Conservation (phyloP, 2,888 invertebrate genomes). For the Cephonodes hylas region DNA sequence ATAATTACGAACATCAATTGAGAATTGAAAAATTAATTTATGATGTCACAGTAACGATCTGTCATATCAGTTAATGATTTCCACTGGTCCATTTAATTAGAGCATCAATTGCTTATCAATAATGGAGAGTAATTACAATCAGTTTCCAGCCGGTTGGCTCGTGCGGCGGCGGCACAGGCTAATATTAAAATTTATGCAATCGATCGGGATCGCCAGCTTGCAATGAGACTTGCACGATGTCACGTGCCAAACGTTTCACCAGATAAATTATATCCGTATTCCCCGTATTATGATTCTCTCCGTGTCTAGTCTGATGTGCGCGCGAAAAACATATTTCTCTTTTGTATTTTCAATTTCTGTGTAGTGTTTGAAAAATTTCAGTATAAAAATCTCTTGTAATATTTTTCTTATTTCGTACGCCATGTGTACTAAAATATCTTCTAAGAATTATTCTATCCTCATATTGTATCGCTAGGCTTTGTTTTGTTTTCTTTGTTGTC, state of each 20-base stretch:
- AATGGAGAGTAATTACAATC: constrained; percentile 51
- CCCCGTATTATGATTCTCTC: constrained; percentile 21
- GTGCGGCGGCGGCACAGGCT: constrained; percentile 21
- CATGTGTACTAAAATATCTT: not conserved
- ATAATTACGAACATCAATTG: not conserved
- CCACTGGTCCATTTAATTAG: constrained; percentile 45
- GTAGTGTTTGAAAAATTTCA: not conserved
- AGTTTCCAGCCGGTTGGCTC: constrained; percentile 29
- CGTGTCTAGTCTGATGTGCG: constrained; percentile 15
- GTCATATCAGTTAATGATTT: constrained; percentile 28
- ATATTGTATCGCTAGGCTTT: not conserved
- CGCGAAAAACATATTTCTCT: not conserved
- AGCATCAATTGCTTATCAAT: constrained; percentile 52
- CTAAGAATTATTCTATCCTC: not conserved
- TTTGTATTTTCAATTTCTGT: not conserved
- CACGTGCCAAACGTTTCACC: constrained; percentile 45
- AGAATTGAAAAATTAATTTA: constrained; percentile 8
- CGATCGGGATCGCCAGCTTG: constrained; percentile 54
- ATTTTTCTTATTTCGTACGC: not conserved
- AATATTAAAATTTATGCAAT: constrained; percentile 67
- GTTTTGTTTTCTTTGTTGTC: not conserved
- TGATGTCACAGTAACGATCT: not conserved
- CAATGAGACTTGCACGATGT: constrained; percentile 42
- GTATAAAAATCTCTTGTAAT: not conserved
- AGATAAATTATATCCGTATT: constrained; percentile 45